Conservation (phyloP, 2,113 vertebrate species). For the Hippocampus zosterae region DNA sequence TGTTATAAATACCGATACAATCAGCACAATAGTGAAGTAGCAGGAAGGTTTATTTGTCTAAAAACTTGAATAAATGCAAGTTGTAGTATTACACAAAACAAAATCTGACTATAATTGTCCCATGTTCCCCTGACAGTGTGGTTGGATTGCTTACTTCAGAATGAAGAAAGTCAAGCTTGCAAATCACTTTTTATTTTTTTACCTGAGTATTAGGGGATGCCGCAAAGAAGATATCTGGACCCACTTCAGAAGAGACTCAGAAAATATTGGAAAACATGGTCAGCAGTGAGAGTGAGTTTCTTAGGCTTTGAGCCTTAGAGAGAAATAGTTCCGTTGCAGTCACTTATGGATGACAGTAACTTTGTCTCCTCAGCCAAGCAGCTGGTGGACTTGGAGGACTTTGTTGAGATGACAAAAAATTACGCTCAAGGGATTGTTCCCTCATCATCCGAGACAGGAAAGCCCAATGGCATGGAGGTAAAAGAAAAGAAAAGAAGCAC, state of each 20-base stretch:
- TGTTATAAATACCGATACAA: no score
- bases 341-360: neutral
- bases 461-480: neutral
- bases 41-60: no score
- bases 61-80: neutral
- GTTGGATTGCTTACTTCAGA: constrained; percentile 14
- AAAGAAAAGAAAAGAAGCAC: neutral
- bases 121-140: no score
- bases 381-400: constrained; percentile 85
- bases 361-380: constrained; percentile 70
- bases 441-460: constrained; percentile 40
- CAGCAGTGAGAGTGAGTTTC: constrained; percentile 81
- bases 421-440: constrained; percentile 85
- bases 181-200: constrained; percentile 9
- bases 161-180: constrained; percentile 24
- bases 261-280: constrained; percentile 86
- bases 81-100: constrained; percentile 3
- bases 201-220: constrained; percentile 69
- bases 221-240: constrained; percentile 64
- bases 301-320: neutral
- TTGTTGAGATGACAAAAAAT: constrained; percentile 94
- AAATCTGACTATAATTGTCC: neutral
- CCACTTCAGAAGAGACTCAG: constrained; percentile 81
- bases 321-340: neutral
- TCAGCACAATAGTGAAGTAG: no score